A percentile compares a stretch with the other conserved stretches of the same genome.
Conservation (phyloP, 1,140 invertebrate species). For the Globodera rostochiensis region DNA sequence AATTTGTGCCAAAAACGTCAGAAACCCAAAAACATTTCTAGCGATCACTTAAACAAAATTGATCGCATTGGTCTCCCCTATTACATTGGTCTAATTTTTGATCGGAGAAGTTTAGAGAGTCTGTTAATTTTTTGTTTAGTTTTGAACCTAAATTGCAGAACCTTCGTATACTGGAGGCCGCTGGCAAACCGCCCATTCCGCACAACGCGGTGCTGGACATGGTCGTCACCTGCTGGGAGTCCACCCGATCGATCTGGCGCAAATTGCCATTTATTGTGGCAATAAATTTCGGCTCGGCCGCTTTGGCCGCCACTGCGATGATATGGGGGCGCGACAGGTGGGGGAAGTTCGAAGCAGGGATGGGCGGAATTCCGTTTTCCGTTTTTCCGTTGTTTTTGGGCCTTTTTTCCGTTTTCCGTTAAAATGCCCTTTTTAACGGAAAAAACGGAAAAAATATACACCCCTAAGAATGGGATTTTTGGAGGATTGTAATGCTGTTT, state of each 20-base stretch:
- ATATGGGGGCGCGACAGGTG: conserved; percentile 17
- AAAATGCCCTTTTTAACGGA: too few relatives aligned
- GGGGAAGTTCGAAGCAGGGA: too few relatives aligned
- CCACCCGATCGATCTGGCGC: conserved; percentile 11
- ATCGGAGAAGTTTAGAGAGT: not conserved
- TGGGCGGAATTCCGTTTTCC: too few relatives aligned
- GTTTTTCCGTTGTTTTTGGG: too few relatives aligned
- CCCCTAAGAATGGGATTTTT: too few relatives aligned
- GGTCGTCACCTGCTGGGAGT: conserved; percentile 1
- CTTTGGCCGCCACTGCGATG: conserved; percentile 5
- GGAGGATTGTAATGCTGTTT: too few relatives aligned
- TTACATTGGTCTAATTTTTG: not conserved
- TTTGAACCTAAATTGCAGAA: not conserved
- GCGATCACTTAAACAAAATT: not conserved
- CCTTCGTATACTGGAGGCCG: not conserved
- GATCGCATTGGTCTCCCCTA: not conserved
- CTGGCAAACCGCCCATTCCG: not conserved
- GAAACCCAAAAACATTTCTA: not conserved
- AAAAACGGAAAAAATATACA: too few relatives aligned
- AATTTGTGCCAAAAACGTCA: not conserved
- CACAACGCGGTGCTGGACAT: conserved; percentile 7
- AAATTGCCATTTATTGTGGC: conserved; percentile 17
- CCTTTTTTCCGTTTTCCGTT: too few relatives aligned
- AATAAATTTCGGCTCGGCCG: not conserved
- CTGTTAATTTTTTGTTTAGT: not conserved